Evolutionary conservation across 2,888 invertebrate genomes (phyloP).

Genomic region (Belgica antarctica): DNA sequence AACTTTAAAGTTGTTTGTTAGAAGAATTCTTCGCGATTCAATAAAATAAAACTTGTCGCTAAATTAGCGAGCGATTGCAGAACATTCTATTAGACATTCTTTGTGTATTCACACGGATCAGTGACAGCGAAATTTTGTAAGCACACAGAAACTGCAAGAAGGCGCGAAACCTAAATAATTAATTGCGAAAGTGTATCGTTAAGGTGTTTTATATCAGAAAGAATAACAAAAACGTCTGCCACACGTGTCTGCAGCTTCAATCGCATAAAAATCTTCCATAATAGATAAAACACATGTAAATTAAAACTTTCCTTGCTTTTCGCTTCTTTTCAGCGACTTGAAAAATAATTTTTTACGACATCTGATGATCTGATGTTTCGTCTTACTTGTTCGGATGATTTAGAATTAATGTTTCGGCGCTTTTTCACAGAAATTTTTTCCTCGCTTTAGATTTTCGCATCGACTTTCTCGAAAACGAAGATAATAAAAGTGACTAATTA

Average conservation of each 20-base stretch:
- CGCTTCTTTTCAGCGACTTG: too few species aligned
- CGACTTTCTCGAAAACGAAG: too few species aligned
- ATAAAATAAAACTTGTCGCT: constrained; percentile 39
- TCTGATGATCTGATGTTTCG: neutral
- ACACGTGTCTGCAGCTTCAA: neutral
- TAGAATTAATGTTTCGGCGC: constrained; percentile 40
- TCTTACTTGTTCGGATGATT: constrained; percentile 37
- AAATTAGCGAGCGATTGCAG: constrained; percentile 31
- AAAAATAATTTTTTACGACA: constrained; percentile 17
- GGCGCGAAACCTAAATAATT: constrained; percentile 39
- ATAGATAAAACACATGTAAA: constrained; percentile 44
- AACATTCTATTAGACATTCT: neutral
- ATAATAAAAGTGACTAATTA: constrained; percentile 34
- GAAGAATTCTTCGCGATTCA: constrained; percentile 27
- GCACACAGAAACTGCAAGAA: constrained; percentile 28
- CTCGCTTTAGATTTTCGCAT: neutral
- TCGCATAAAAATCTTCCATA: too few species aligned
- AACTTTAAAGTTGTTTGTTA: constrained; percentile 20
- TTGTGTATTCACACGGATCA: neutral
- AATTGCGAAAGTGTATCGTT: constrained; percentile 41
- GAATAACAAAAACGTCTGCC: too few species aligned
- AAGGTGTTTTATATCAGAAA: too few species aligned
- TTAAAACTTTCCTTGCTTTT: constrained; percentile 31
- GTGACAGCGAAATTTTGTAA: constrained; percentile 17
- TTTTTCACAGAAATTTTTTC: neutral